Conservation (phyloP, 2,113 vertebrate genomes). For the Callospermophilus lateralis region DNA sequence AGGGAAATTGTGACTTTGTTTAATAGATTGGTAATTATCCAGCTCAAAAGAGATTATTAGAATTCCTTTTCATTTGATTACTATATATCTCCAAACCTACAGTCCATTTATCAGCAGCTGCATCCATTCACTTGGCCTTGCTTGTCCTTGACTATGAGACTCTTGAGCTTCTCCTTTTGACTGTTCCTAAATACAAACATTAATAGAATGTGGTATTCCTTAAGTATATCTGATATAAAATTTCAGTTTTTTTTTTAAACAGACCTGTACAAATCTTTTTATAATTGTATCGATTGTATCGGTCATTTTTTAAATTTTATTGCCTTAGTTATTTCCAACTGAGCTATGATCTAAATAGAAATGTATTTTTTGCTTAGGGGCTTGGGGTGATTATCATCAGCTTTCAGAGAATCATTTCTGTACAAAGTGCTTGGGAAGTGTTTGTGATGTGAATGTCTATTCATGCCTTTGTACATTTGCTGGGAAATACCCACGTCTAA, state of each 20-base stretch:
- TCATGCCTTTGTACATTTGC: slow-evolving; percentile 46
- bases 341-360: neutral
- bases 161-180: slow-evolving; percentile 77
- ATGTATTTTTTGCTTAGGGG: neutral
- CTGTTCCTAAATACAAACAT: slow-evolving; percentile 77
- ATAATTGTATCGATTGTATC: slow-evolving; percentile 52
- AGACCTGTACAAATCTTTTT: neutral
- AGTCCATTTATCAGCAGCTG: slow-evolving; percentile 85
- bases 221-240: slow-evolving; percentile 70
- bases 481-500: slow-evolving; percentile 52
- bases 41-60: slow-evolving; percentile 86
- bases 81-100: slow-evolving; percentile 80
- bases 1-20: slow-evolving; percentile 86
- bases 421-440: neutral
- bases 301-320: slow-evolving; percentile 47
- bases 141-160: slow-evolving; percentile 79
- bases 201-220: slow-evolving; percentile 59
- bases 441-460: neutral
- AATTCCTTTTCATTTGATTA: slow-evolving; percentile 85
- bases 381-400: slow-evolving; percentile 25
- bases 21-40: slow-evolving; percentile 87
- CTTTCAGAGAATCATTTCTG: neutral
- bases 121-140: slow-evolving; percentile 80
- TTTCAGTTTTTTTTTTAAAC: slow-evolving; percentile 58
- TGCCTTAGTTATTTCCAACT: neutral